phyloP scores from a whole-genome alignment of 1,140 invertebrate genomes.

The Liolophura sinensis region DNA sequence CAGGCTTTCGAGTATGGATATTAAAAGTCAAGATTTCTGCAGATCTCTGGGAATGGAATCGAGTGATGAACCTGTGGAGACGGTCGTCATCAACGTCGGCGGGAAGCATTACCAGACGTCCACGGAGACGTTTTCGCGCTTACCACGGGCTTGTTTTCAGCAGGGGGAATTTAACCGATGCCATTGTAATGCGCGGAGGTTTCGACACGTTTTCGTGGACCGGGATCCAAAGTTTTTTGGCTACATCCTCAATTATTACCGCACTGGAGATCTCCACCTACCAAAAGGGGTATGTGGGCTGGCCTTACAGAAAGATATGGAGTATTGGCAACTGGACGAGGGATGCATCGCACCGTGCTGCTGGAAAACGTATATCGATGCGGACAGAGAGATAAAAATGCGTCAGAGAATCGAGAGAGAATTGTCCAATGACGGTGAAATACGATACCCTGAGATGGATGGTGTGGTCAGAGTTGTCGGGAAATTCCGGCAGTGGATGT shows the following conservation, averaged over 20 bases:
- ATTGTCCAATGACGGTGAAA: background rate
- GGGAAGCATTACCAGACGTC: slow-evolving; percentile 19
- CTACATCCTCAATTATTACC: slow-evolving; percentile 94
- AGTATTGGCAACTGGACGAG: slow-evolving; percentile 33
- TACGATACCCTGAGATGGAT: background rate
- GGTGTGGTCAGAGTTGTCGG: slow-evolving; percentile 20
- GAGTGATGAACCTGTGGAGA: too few relatives aligned
- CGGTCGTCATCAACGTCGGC: slow-evolving; percentile 15
- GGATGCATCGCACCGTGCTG: slow-evolving; percentile 32
- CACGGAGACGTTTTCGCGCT: slow-evolving; percentile 16
- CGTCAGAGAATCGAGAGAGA: background rate
- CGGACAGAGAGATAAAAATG: slow-evolving; percentile 5
- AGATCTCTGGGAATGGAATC: too few relatives aligned
- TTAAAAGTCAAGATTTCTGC: too few relatives aligned
- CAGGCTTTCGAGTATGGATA: too few relatives aligned
- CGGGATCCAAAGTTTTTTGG: slow-evolving; percentile 93
- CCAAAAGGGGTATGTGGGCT: slow-evolving; percentile 92
- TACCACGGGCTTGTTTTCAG: slow-evolving; percentile 13
- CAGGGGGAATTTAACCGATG: slow-evolving; percentile 1
- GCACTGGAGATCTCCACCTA: slow-evolving; percentile 93
- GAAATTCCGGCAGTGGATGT: slow-evolving; percentile 10
- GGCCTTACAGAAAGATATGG: slow-evolving; percentile 34
- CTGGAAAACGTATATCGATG: slow-evolving; percentile 24
- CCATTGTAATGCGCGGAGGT: slow-evolving; percentile 5
- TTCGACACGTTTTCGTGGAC: slow-evolving; percentile 88